phyloP scores from a whole-genome alignment of 2,888 invertebrate genomes.

The Drosophila falleni region DNA sequence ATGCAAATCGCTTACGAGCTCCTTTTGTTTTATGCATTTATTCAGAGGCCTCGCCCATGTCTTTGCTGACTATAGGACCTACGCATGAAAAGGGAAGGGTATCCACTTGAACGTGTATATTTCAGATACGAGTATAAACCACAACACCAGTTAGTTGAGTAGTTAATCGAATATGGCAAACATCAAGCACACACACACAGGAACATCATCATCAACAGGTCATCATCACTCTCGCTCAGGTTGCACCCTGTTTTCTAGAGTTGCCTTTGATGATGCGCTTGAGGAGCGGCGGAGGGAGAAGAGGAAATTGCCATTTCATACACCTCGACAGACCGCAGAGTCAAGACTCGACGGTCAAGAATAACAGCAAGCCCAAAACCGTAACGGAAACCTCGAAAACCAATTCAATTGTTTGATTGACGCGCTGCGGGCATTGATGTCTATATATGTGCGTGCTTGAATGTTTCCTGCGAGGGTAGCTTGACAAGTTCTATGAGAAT shows the following conservation, averaged over 20 bases:
- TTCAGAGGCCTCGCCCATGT: constrained; percentile 24
- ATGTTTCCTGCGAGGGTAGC: constrained; percentile 22
- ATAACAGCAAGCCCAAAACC: constrained; percentile 27
- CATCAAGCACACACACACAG: constrained; percentile 33
- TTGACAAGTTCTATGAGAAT: neutral
- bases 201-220: constrained; percentile 38
- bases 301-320: constrained; percentile 27
- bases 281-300: neutral
- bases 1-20: constrained; percentile 68
- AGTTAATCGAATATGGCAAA: constrained; percentile 66
- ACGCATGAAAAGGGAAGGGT: neutral
- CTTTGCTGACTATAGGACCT: neutral
- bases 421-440: constrained; percentile 26
- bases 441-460: constrained; percentile 2
- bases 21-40: constrained; percentile 67
- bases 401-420: constrained; percentile 69
- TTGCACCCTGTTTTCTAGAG: neutral
- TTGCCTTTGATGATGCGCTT: constrained; percentile 19
- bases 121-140: constrained; percentile 21
- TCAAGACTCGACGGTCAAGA: constrained; percentile 39
- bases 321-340: constrained; percentile 40
- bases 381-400: constrained; percentile 64
- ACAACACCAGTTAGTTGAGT: constrained; percentile 48
- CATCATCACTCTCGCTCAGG: constrained; percentile 26
- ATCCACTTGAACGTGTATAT: constrained; percentile 16